Base-by-base conservation (phyloP, 2,888 invertebrate genomes). In the Eupeodes latifasciatus region DNA sequence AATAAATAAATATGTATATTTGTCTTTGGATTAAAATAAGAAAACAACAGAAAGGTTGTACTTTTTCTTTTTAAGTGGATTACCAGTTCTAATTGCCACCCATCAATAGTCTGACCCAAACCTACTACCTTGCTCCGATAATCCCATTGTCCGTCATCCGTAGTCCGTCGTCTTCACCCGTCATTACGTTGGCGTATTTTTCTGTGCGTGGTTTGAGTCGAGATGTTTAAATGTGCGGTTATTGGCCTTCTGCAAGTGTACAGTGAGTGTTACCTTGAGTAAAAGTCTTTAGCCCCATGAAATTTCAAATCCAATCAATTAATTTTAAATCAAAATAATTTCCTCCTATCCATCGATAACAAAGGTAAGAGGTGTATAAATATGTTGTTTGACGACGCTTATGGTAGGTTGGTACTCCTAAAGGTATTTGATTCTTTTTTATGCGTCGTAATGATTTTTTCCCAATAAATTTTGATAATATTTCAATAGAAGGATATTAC, bases 301-400 rank as follows among this genome's bases (percentile, higher is more conserved):
- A 77, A 34, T 69, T 78, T 78, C 67, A 59, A 83, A 57, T 76
- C 27, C 71, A 76, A 85, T 82, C 47, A 86, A 71, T 53, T 75
- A 75, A 69, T 55, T 51, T 66, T 69, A 55, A 82, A 61, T 71
- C 85, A 82, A 86, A 82, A 79, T 79, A 82, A 87, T 66, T 67
- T 80, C 69, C 10, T 40, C 69, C 10, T 40, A 79, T 80, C 71
- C 79, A 27, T 79, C 64, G 36, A 57, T 64, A 76, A 71, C 71
- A 79, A 79, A 86, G 86, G 86, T 83, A 83, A 69, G 11, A 27
- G 27, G 27, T 27, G 72, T 55, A 71, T 49, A 64, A 16, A 44
- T 5, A 66, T 51, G 14, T 44, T 59, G 36, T 49, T 7, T 57
- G 19, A 51, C 47, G 14, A 44, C 44, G 44, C 6, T 10, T 1